Percentiles rank a stretch among this genome's conserved stretches.
phyloP scores from a whole-genome alignment of 2,113 vertebrate species.

The Ctenomys sociabilis region DNA sequence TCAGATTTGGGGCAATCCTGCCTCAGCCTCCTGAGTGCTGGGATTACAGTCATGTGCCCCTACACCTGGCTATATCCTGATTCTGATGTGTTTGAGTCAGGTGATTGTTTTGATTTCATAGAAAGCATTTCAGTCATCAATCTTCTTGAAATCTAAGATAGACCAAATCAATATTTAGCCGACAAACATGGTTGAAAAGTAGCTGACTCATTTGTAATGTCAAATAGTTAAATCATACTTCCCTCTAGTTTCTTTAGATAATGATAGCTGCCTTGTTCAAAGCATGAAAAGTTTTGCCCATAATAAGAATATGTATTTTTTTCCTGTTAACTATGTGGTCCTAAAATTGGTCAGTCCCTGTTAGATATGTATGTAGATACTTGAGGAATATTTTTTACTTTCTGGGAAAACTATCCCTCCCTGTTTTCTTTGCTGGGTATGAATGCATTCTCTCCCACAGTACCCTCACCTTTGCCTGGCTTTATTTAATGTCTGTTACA shows the following conservation, averaged over 20 bases:
- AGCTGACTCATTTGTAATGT: slow-evolving; percentile 29
- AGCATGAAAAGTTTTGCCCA: slow-evolving; percentile 15
- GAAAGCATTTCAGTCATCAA: background rate
- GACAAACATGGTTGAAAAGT: slow-evolving; percentile 37
- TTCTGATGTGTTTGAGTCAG: slow-evolving; percentile 15
- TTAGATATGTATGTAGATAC: slow-evolving; percentile 6
- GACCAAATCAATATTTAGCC: slow-evolving; percentile 38
- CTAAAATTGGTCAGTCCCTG: background rate
- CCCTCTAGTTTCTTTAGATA: background rate
- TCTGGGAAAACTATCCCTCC: background rate
- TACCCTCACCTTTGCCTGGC: background rate
- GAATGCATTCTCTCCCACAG: slow-evolving; percentile 6
- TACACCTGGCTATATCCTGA: background rate
- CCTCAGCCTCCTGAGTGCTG: background rate
- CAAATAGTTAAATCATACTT: slow-evolving; percentile 15
- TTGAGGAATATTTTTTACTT: slow-evolving; percentile 44
- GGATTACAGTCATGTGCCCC: background rate
- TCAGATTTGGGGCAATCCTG: background rate
- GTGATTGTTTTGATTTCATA: slow-evolving; percentile 14
- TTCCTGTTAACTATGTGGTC: background rate
- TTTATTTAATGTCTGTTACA: slow-evolving; percentile 50
- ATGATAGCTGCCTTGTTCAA: slow-evolving; percentile 39
- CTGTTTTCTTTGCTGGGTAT: background rate
- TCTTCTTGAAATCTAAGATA: slow-evolving; percentile 39
- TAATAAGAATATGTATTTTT: background rate